These are phyloP conservation scores for Agrilus planipennis DNA, from an alignment of 1,140 invertebrate genomes.

Conservation along the genomic window DNA sequence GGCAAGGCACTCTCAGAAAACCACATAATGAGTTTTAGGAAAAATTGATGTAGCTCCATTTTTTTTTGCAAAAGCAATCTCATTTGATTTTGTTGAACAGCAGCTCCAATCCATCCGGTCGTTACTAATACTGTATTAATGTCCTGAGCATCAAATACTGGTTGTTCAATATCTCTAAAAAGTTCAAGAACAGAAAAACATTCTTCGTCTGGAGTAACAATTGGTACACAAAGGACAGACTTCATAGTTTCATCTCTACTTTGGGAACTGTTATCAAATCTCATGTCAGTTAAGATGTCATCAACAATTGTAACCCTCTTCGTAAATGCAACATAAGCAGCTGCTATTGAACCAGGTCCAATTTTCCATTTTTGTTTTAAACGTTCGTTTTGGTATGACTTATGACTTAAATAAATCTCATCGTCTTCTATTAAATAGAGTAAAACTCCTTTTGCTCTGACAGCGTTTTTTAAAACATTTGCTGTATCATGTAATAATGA, in stretches of 20 bases:
- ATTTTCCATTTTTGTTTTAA: constrained; percentile 41
- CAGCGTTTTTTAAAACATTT: constrained; percentile 38
- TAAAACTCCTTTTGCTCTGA: constrained; percentile 39
- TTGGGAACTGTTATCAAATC: too few relatives aligned
- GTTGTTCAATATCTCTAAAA: constrained; percentile 31
- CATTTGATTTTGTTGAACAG: constrained; percentile 40
- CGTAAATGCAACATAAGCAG: constrained; percentile 40
- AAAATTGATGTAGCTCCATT: constrained; percentile 26
- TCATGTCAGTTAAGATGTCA: constrained; percentile 36
- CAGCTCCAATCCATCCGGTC: constrained; percentile 42
- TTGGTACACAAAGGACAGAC: constrained; percentile 40
- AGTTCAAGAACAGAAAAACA: constrained; percentile 42
- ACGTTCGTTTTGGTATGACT: constrained; percentile 30
- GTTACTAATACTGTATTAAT: constrained; percentile 34
- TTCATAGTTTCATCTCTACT: constrained; percentile 34
- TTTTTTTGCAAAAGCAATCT: constrained; percentile 37
- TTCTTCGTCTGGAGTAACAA: constrained; percentile 39
- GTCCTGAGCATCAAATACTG: constrained; percentile 23
- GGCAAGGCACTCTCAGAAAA: neutral
- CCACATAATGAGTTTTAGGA: neutral
- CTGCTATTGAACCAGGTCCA: constrained; percentile 36
- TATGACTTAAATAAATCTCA: constrained; percentile 36
- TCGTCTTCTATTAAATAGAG: too few relatives aligned
- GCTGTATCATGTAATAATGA: constrained; percentile 41
- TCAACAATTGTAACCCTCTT: constrained; percentile 39